phyloP scores from a whole-genome alignment of 1,140 invertebrate species.

The Camponotus pennsylvanicus region DNA sequence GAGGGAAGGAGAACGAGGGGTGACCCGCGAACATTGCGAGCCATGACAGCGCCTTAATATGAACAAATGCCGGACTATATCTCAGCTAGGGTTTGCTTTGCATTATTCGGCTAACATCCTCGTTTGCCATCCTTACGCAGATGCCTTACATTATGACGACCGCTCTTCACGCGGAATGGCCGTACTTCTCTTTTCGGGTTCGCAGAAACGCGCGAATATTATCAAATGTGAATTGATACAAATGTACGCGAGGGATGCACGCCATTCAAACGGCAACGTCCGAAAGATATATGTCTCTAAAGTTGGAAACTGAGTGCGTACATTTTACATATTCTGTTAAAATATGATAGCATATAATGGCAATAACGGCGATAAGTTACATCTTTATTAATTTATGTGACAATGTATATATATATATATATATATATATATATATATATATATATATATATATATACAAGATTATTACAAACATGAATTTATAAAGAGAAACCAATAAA shows the following conservation, averaged over 20 bases:
- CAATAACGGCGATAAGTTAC: not conserved
- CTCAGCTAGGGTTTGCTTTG: slow-evolving; percentile 82
- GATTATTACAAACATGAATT: not conserved
- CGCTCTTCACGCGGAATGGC: slow-evolving; percentile 47
- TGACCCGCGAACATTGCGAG: slow-evolving; percentile 51
- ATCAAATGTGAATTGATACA: slow-evolving; percentile 51
- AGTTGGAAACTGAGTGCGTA: not conserved
- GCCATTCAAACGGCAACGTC: not conserved
- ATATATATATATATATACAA: not conserved
- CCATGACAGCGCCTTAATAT: slow-evolving; percentile 81
- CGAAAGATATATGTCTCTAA: not conserved
- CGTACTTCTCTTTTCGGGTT: slow-evolving; percentile 59
- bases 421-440: too few relatives aligned
- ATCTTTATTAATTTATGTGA: slow-evolving; percentile 20
- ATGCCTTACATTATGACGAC: slow-evolving; percentile 61
- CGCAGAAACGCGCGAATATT: slow-evolving; percentile 49
- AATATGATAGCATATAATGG: not conserved
- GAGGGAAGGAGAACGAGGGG: not conserved
- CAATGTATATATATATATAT: not conserved
- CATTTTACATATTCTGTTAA: not conserved
- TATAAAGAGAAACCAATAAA: not conserved
- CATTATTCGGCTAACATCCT: slow-evolving; percentile 84
- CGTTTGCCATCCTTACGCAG: slow-evolving; percentile 80
- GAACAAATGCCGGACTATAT: slow-evolving; percentile 84
- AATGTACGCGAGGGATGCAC: slow-evolving; percentile 5